Evolutionary conservation across 2,113 vertebrate species (phyloP).

Genomic region (Barnardius zonarius): DNA sequence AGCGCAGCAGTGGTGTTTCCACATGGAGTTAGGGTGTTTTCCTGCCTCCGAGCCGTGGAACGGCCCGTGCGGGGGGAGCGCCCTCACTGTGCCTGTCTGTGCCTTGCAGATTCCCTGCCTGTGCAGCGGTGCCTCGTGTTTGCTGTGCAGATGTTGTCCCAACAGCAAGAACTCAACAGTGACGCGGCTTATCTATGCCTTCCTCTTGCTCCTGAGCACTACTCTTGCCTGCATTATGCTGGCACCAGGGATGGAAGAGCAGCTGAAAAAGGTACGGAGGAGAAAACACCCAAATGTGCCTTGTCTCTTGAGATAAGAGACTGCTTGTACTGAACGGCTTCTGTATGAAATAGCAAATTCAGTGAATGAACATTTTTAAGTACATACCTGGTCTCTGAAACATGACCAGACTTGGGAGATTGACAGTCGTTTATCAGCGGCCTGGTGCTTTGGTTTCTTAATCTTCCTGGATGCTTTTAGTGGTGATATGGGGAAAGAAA

Average conservation of each 20-base stretch:
- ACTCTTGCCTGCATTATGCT: constrained; percentile 85
- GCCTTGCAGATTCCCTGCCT: constrained; percentile 83
- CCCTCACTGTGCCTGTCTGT: not conserved
- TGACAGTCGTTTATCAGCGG: not conserved
- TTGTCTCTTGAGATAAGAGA: not conserved
- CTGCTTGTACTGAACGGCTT: accelerated
- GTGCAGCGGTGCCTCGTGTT: constrained; percentile 84
- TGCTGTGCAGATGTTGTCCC: constrained; percentile 87
- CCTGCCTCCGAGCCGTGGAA: too few species aligned
- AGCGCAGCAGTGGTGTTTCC: accelerated
- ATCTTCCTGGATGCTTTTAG: not conserved
- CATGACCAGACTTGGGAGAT: not conserved
- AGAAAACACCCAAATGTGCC: not conserved
- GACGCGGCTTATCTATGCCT: constrained; percentile 88
- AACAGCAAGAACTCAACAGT: constrained; percentile 84
- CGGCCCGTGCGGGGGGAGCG: not conserved
- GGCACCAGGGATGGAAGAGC: constrained; percentile 79
- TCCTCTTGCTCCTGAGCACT: constrained; percentile 85
- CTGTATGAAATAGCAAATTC: not conserved
- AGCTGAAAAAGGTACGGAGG: constrained; percentile 82
- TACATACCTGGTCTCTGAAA: not conserved
- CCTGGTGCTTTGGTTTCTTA: not conserved
- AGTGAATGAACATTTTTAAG: not conserved
- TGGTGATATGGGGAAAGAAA: not conserved
- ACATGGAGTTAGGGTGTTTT: not conserved